Base-by-base conservation (phyloP, 1,140 invertebrate genomes). In the Melipona quadrifasciata region DNA sequence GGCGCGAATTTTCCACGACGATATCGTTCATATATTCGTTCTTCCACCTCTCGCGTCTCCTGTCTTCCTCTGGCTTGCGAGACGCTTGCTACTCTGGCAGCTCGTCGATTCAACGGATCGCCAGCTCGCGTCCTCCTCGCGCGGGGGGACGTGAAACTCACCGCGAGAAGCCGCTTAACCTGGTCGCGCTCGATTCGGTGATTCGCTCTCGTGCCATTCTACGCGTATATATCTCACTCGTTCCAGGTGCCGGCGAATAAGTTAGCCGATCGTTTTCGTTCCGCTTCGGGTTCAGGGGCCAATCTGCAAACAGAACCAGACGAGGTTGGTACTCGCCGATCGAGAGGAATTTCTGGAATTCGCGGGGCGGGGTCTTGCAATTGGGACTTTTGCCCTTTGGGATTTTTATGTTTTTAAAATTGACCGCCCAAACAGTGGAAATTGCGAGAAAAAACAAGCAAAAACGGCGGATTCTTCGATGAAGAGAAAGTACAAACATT, bases 91-190 rank as follows among this genome's bases (percentile, higher is more conserved):
- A 8, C 39, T 47, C 39, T 47, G 39, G 39, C 39, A 47, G 31
- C 19, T 58, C 31, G 70, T 27, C 67, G 61, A 80, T 84, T 81
- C 78, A 77, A 79, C 85, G 86, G 51, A 31, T 47, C 34, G 57
- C 21, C 17, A 16, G 47, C 27, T 70, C 24, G 24, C 57, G 70
- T 34, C 39, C 39, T 39, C 39, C 3, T 39, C 39, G 39, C 34
- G 21, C 57, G 47, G 71, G 10, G 31, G 47, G 16, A 39, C 39
- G 39, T 47, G 39, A 75, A 58, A 61, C 82, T 72, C 79, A 58
- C 72, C 6, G 51, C 64, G 75, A 24, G 80, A 86, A 88, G 70
- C 80, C 87, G 87, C 82, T 89, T 88, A 86, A 75, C 72, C 21
- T 53, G 68, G 64, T 71, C 78, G 70, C 65, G n/a, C 55, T 73